A percentile compares a stretch with the other conserved stretches of the same genome.
These are phyloP conservation scores for Wasmannia auropunctata DNA, from an alignment of 1,140 invertebrate genomes.

Conservation along the genomic window DNA sequence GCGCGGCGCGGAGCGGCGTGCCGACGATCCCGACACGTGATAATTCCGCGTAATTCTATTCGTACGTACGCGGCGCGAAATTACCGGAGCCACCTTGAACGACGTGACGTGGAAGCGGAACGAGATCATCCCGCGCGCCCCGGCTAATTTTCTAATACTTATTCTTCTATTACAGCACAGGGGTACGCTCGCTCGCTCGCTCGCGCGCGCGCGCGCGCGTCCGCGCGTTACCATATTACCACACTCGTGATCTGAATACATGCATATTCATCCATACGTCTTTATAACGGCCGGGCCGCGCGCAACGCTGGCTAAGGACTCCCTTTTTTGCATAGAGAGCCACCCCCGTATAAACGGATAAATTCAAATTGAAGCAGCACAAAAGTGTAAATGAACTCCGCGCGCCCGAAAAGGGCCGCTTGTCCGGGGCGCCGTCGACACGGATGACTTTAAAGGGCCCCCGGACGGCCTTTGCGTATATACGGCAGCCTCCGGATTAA, in stretches of 20 bases:
- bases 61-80: slow-evolving; percentile 46
- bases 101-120: slow-evolving; percentile 54
- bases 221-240: slow-evolving; percentile 55
- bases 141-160: slow-evolving; percentile 60
- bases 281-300: slow-evolving; percentile 44
- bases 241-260: slow-evolving; percentile 58
- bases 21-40: slow-evolving; percentile 20
- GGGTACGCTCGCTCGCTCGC: too few species aligned
- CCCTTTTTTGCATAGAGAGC: slow-evolving; percentile 52
- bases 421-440: slow-evolving; percentile 24
- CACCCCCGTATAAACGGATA: slow-evolving; percentile 57
- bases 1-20: too few species aligned
- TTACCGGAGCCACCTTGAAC: slow-evolving; percentile 34
- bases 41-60: slow-evolving; percentile 55
- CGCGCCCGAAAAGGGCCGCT: slow-evolving; percentile 54
- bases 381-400: slow-evolving; percentile 59
- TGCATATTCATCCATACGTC: slow-evolving; percentile 61
- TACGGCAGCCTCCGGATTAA: slow-evolving; percentile 49
- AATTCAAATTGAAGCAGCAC: slow-evolving; percentile 60
- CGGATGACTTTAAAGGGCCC: slow-evolving; percentile 51
- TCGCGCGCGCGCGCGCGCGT: too few species aligned
- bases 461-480: slow-evolving; percentile 49
- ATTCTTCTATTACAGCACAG: slow-evolving; percentile 54
- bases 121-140: slow-evolving; percentile 44
- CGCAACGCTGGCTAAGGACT: slow-evolving; percentile 45